Evolutionary conservation across 92 coral and sea anemone genomes (phyloP), one percentile per base, ranked within the genome.

Genomic region (Pocillopora grandis): DNA sequence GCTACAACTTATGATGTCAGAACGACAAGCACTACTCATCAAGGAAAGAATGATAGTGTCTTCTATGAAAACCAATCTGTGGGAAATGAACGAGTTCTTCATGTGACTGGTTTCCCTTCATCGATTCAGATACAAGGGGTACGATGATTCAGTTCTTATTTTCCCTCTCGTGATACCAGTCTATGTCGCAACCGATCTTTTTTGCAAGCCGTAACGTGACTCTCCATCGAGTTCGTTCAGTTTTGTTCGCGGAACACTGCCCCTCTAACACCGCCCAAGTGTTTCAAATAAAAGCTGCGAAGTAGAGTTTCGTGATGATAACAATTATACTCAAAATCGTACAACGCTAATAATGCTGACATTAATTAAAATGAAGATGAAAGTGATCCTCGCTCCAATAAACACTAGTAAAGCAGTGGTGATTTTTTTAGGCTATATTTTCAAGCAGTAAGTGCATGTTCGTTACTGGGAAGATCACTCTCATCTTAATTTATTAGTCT

Each of bases 91-190:
- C 80, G 52, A 49, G 68, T 84, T 2, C 77, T 76, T 20, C 42
- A 58, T 57, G 37, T 77, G 20, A 13, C 49, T 23, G 88, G 82
- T 20, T 84, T 84, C 62, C 88, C 88, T 55, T 52, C 71, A 68
- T 61, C 18, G 7, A 36, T 84, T 0, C 58, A 77, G 16, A 77
- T 84, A 9, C 61, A 77, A 76, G 64, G 76, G 82, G 86, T 83
- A 49, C 23, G 71, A 13, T 35, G 57, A n/a, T 20, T n/a, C 31
- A 20, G 18, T 10, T 66, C 20, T 10, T 10, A 19, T 16, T 19
- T 12, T 6, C 10, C 20, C 17, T 66, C 31, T 20, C 33, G 33
- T 66, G 23, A 66, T 66, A 66, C 8, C 17, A 66, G 8, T 42
- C 52, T 20, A 1, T 6, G 7, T 27, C 31, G 72, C 72, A 10